These are phyloP conservation scores for Silurus asotus DNA, from an alignment of 2,113 vertebrate species.

Conservation along the genomic window DNA sequence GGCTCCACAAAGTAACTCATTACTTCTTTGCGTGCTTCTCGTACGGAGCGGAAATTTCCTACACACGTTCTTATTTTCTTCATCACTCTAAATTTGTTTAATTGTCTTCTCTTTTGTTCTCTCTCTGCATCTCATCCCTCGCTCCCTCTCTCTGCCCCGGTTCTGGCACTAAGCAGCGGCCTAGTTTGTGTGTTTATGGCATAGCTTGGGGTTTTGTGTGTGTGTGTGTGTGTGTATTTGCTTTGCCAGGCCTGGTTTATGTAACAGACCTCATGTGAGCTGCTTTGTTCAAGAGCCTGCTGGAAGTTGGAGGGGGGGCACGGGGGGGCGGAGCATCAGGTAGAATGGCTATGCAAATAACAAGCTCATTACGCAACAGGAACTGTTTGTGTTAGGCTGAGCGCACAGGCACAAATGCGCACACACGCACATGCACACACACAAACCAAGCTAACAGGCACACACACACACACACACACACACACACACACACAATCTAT, in stretches of 20 bases:
- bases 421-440: slow-evolving; percentile 47
- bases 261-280: slow-evolving; percentile 69
- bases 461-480: slow-evolving; percentile 38
- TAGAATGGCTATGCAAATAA: slow-evolving; percentile 67
- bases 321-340: slow-evolving; percentile 58
- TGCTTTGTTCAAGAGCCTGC: slow-evolving; percentile 60
- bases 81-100: not conserved
- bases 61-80: not conserved
- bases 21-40: not conserved
- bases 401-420: slow-evolving; percentile 40
- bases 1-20: not conserved
- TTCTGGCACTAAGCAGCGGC: slow-evolving; percentile 42
- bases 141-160: slow-evolving; percentile 1
- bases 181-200: slow-evolving; percentile 44
- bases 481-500: slow-evolving; percentile 31
- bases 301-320: slow-evolving; percentile 45
- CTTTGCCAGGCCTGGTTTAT: slow-evolving; percentile 60
- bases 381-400: slow-evolving; percentile 61
- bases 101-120: not conserved
- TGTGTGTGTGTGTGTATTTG: slow-evolving; percentile 51
- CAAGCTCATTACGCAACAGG: slow-evolving; percentile 65
- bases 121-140: not conserved
- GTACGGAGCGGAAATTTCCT: not conserved
- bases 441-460: slow-evolving; percentile 18
- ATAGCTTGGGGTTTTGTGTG: slow-evolving; percentile 45